Conservation (phyloP, 1,140 invertebrate genomes). For the Scaptodrosophila lebanonensis region DNA sequence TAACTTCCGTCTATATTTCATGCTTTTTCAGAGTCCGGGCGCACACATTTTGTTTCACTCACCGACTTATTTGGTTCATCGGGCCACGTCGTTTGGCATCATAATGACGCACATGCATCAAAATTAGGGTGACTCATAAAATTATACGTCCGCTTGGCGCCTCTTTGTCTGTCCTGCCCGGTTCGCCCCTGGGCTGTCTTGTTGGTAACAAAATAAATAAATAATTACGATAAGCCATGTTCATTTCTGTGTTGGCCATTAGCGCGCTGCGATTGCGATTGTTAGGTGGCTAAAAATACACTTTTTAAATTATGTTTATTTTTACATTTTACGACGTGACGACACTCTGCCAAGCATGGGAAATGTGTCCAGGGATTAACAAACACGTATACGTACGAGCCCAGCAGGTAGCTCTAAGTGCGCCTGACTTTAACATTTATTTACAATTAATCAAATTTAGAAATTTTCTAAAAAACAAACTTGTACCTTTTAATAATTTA, state of each 20-base stretch:
- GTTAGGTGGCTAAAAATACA: too few relatives aligned
- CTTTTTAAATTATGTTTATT: not conserved
- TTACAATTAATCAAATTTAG: not conserved
- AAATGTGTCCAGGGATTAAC: too few relatives aligned
- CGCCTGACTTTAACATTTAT: too few relatives aligned
- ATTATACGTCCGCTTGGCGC: conserved; percentile 36
- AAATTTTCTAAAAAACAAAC: not conserved
- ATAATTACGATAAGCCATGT: conserved; percentile 60
- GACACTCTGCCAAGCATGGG: not conserved
- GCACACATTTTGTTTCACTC: conserved; percentile 4
- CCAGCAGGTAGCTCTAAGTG: too few relatives aligned
- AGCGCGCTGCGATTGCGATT: not conserved
- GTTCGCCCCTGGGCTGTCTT: too few relatives aligned
- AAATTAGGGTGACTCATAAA: conserved; percentile 45
- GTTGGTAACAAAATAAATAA: conserved; percentile 56
- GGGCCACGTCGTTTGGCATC: conserved; percentile 37
- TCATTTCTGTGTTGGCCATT: conserved; percentile 20
- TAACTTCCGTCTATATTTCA: conserved; percentile 70
- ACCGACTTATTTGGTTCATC: conserved; percentile 21
- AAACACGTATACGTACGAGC: too few relatives aligned
- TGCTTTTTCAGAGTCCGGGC: conserved; percentile 8
- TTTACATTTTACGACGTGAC: not conserved
- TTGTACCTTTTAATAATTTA: too few relatives aligned
- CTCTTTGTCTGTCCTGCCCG: too few relatives aligned
- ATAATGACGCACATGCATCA: conserved; percentile 67